Evolutionary conservation across 2,113 vertebrate genomes (phyloP).

Genomic region (Columbina picui): DNA sequence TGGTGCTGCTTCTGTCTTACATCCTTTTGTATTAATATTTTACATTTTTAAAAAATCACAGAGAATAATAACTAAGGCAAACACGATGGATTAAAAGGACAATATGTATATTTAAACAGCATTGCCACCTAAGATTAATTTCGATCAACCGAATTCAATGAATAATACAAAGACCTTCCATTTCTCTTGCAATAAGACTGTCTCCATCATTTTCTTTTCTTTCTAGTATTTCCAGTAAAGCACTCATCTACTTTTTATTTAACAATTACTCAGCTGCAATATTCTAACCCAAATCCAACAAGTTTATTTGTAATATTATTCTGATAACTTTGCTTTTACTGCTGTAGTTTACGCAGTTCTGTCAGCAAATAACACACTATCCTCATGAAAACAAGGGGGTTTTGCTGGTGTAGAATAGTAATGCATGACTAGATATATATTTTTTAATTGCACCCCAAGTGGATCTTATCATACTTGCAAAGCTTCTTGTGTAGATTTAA

Average conservation of each 20-base stretch:
- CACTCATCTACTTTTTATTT: not conserved
- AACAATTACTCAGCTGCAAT: not conserved
- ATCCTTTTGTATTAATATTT: not conserved
- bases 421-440: not conserved
- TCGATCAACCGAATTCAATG: not conserved
- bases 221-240: not conserved
- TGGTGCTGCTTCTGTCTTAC: not conserved
- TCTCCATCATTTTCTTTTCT: not conserved
- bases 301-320: not conserved
- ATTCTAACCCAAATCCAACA: not conserved
- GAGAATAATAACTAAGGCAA: not conserved
- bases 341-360: not conserved
- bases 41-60: not conserved
- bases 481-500: not conserved
- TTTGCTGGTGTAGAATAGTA: not conserved
- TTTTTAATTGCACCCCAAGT: not conserved
- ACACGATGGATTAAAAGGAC: not conserved
- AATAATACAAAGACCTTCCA: not conserved
- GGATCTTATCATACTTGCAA: not conserved
- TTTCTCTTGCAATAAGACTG: not conserved
- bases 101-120: constrained; percentile 43
- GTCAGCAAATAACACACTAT: not conserved
- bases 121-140: constrained; percentile 8
- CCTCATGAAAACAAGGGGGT: not conserved
- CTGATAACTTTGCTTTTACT: not conserved